These are phyloP conservation scores for Pygoscelis adeliae DNA, from an alignment of 2,113 vertebrate species.

Conservation along the genomic window DNA sequence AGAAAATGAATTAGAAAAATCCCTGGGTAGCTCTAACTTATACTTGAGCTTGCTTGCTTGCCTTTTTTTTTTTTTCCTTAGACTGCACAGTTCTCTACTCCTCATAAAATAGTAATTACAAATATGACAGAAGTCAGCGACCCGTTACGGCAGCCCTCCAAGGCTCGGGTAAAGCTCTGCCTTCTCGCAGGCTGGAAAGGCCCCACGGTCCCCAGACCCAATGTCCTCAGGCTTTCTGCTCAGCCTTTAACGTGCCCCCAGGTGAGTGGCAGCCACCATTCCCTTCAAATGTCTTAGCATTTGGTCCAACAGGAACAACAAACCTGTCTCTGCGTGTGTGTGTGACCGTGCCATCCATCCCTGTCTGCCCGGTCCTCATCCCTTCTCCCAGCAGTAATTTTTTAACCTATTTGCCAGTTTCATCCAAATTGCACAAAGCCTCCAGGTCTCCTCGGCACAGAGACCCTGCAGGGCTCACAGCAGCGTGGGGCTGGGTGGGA, in stretches of 20 bases:
- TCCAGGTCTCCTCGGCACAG: not conserved
- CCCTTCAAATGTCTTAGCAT: fast-evolving
- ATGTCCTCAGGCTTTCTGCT: not conserved
- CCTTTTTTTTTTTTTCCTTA: not conserved
- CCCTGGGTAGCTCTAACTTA: constrained; percentile 53
- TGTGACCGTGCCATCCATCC: fast-evolving
- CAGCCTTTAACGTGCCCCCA: not conserved
- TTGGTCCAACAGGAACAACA: fast-evolving
- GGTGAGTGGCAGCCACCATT: fast-evolving
- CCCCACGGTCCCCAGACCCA: not conserved
- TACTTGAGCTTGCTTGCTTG: not conserved
- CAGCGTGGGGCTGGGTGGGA: not conserved
- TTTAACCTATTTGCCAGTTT: fast-evolving
- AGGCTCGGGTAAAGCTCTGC: not conserved
- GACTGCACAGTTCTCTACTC: not conserved
- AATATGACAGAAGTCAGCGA: not conserved
- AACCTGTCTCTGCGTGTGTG: fast-evolving
- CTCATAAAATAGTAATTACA: constrained; percentile 29
- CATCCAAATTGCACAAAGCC: not conserved
- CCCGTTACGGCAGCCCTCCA: not conserved
- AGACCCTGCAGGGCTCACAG: not conserved
- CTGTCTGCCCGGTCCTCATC: not conserved
- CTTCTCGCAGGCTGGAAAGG: not conserved
- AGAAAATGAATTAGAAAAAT: constrained; percentile 44
- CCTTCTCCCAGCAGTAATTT: not conserved